Percentiles rank a stretch among this genome's conserved stretches.
Evolutionary conservation across 2,888 invertebrate species (phyloP).

Genomic region (Aphidius colemani): DNA sequence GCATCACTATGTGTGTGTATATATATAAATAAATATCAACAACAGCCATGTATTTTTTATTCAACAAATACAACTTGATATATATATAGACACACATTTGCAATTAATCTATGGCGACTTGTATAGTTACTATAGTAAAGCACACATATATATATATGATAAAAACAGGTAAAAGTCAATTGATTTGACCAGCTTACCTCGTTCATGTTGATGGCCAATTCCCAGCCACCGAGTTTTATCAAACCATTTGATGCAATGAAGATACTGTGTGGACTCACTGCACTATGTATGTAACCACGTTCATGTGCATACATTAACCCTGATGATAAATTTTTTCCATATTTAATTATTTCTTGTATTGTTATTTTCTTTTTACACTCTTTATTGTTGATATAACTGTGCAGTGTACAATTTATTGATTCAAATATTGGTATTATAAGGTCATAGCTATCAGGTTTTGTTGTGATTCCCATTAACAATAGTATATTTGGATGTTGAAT

Average conservation of each 20-base stretch:
- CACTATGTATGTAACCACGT: constrained; percentile 50
- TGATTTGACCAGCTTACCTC: constrained; percentile 34
- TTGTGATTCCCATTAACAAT: constrained; percentile 49
- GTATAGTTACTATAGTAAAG: no score
- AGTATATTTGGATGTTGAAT: constrained; percentile 50
- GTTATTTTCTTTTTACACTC: constrained; percentile 48
- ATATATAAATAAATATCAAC: no score
- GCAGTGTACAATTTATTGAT: constrained; percentile 48
- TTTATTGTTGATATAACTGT: constrained; percentile 44
- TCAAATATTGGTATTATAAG: constrained; percentile 48
- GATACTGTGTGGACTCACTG: constrained; percentile 50
- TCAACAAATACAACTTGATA: no score
- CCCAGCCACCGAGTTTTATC: constrained; percentile 53
- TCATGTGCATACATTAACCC: constrained; percentile 48
- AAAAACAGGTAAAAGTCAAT: no score
- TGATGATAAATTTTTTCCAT: constrained; percentile 46
- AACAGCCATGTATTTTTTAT: no score
- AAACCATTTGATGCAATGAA: constrained; percentile 45
- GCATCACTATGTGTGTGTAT: no score
- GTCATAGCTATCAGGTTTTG: constrained; percentile 40
- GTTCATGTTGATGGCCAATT: constrained; percentile 41
- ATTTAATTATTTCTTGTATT: constrained; percentile 46
- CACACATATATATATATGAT: no score
- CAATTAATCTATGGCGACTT: no score
- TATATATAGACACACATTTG: no score